These are phyloP conservation scores for Hyperoplus lanceolatus DNA, from an alignment of 2,797 vertebrate species.

Conservation along the genomic window DNA sequence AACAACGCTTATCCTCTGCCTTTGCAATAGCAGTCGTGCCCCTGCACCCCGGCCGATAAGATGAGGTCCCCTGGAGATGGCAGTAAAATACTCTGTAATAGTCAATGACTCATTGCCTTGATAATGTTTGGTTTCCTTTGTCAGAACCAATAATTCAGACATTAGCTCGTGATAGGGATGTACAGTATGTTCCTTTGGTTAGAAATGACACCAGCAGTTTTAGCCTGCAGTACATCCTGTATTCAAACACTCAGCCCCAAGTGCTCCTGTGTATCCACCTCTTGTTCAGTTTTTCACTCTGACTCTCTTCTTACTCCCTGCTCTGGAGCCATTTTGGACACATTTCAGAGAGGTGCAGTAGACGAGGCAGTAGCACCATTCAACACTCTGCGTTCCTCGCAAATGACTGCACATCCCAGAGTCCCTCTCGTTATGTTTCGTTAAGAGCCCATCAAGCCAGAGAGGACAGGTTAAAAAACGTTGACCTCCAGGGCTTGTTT, in stretches of 20 bases:
- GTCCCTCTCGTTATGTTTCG: constrained; percentile 55
- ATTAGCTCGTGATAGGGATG: not conserved
- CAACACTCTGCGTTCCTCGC: constrained; percentile 19
- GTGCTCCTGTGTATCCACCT: constrained; percentile 5
- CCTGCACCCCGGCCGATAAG: constrained; percentile 53
- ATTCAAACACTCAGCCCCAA: not conserved
- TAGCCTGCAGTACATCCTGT: not conserved
- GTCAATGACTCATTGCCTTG: constrained; percentile 36
- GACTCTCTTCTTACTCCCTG: constrained; percentile 6
- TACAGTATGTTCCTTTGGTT: constrained; percentile 1
- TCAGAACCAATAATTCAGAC: constrained; percentile 1
- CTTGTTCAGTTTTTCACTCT: constrained; percentile 9
- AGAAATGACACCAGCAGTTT: constrained; percentile 3
- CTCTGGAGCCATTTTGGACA: constrained; percentile 33
- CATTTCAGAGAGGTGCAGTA: constrained; percentile 34
- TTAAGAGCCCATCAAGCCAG: constrained; percentile 57
- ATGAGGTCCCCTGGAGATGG: constrained; percentile 31
- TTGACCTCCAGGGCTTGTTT: constrained; percentile 45
- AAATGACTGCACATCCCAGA: constrained; percentile 45
- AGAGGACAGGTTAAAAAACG: constrained; percentile 47
- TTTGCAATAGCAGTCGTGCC: constrained; percentile 44
- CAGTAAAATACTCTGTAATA: constrained; percentile 47
- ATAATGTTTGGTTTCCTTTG: constrained; percentile 31
- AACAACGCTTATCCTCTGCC: constrained; percentile 63
- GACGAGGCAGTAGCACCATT: constrained; percentile 37